Evolutionary conservation across 1,140 invertebrate species (phyloP), one percentile per base, ranked within the genome.

Genomic region (Hylaeus anthracinus): DNA sequence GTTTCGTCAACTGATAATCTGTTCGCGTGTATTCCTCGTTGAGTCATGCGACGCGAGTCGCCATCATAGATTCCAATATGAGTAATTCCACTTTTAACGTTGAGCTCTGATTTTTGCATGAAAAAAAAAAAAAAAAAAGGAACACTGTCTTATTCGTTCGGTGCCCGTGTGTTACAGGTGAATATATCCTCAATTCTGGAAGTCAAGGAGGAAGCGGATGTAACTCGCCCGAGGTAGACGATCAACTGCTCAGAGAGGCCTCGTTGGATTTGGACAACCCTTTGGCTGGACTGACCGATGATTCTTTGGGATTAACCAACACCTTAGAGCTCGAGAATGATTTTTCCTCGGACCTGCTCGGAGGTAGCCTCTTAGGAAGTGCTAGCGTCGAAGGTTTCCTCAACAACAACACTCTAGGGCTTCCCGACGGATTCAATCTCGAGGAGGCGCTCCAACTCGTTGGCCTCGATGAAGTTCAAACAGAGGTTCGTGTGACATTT

Each of bases 361-460:
- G 79, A 43, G 85, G 86, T 85, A 79, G 87, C 71, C 88, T 93
- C 64, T 86, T 93, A 86, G 91, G 88, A 60, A 88, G 87, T 60
- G 81, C 87, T 60, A 84, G 82, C 56, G 90, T 93, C 72, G 92
- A 93, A 72, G 91, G 90, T 10, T 88, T 94, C 26, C 88, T 94
- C 1, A 89, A 88, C 86, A 92, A 92, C 89, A 92, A 94, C 63
- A 90, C 91, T 5, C 81, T 94, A 1, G 91, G 90, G 60, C 75
- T 94, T 75, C 90, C 94, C 90, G 94, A 95, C 90, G 95, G 95
- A 90, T 95, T 96, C 89, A 95, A 96, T 84, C 94, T 97, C 58
- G 96, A 96, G 87, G 96, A 96, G 88, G 96, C 96, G 53, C 94
- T 97, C 9, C 95, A 96, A 88, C 94, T 96, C 39, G 95, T 96